These are phyloP conservation scores for Danio rerio DNA, from an alignment of 2,113 vertebrate genomes.

Conservation along the genomic window GRCz12tu NC_133190.1:38470001-38470500, in stretches of 20 bases:
- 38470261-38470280: conserved; percentile 81
- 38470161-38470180: conserved; percentile 1
- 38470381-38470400: conserved; percentile 37
- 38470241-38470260: conserved; percentile 80
- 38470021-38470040: conserved; percentile 28
- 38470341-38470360: conserved; percentile 75
- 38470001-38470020: conserved; percentile 40
- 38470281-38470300: conserved; percentile 84
- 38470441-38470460: conserved; percentile 50
- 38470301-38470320: conserved; percentile 64
- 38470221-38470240: conserved; percentile 67
- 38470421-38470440: conserved; percentile 60
- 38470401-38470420: conserved; percentile 54
- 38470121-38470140: not conserved
- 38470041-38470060: not conserved
- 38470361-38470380: conserved; percentile 45
- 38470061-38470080: conserved; percentile 7
- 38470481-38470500: conserved; percentile 45
- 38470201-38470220: conserved; percentile 34
- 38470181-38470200: conserved; percentile 12
- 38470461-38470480: conserved; percentile 59
- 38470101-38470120: not conserved
- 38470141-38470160: not conserved
- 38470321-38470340: conserved; percentile 83
- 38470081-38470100: not conserved